Base-by-base conservation (phyloP, 2,797 vertebrate species). In the Tokudaia tokunoshimensis region DNA sequence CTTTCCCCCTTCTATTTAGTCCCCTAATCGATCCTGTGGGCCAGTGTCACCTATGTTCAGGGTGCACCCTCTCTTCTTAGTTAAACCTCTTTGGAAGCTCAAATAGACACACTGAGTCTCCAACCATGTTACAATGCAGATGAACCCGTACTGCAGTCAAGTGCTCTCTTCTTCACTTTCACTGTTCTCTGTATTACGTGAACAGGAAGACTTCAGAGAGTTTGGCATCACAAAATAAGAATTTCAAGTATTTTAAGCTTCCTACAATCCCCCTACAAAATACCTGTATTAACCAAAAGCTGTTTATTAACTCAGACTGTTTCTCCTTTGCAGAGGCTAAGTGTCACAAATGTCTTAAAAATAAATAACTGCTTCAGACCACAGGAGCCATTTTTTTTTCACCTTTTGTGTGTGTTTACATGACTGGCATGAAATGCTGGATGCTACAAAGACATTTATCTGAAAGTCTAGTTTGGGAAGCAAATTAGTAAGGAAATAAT, bases 391-490 rank as follows among this genome's bases (percentile, higher is more conserved):
- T 37, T 82, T 72, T 72, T 70, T 72, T 74, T 44, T n/a, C 52
- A 76, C 70, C 8, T 44, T 88, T 78, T 57, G 52, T 91, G 44
- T 72, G 59, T 61, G 41, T 61, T 55, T 31, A 70, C 1, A 29
- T 70, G 93, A 67, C 31, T 55, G 59, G 14, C n/a, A 67, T 34
- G 12, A 47, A 55, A 52, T 65, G 17, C 3, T 50, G 0, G 34
- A 84, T 67, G 70, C 85, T 89, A 78, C 47, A 97, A 89, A 92
- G 67, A 72, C 88, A 41, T 81, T 75, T 47, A 65, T 22, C 44
- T 81, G 47, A 75, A 89, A 95, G 76, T n/a, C 74, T 72, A 65
- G 37, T 55, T 92, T 85, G 34, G 78, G 74, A 31, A 81, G 50
- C 78, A 85, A 89, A 84, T 94, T 41, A 57, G 34, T 22, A 67